Evolutionary conservation across 1,140 invertebrate species (phyloP).

Genomic region (Pogonomyrmex californicus): DNA sequence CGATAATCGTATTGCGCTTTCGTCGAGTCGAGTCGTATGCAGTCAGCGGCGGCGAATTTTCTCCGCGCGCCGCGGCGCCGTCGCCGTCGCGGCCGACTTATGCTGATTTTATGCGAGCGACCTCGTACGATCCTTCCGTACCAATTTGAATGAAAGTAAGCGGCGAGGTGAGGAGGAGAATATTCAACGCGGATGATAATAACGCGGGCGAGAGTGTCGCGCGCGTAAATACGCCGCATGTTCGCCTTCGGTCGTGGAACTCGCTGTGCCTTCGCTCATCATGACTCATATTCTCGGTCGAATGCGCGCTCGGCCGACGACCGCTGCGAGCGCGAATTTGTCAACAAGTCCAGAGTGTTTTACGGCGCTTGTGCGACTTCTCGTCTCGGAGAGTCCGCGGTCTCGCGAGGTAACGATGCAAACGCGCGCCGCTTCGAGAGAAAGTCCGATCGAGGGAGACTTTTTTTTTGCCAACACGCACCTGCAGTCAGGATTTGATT

Average conservation of each 20-base stretch:
- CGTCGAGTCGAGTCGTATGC: not conserved
- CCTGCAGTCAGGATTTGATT: not conserved
- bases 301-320: slow-evolving; percentile 54
- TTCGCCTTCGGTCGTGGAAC: slow-evolving; percentile 61
- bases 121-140: slow-evolving; percentile 61
- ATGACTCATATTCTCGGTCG: slow-evolving; percentile 61
- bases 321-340: slow-evolving; percentile 58
- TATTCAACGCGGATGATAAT: slow-evolving; percentile 68
- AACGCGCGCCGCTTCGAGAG: not conserved
- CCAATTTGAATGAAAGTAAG: slow-evolving; percentile 66
- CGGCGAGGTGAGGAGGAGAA: slow-evolving; percentile 59
- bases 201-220: slow-evolving; percentile 48
- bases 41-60: slow-evolving; percentile 29
- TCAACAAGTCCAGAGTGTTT: slow-evolving; percentile 60
- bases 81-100: slow-evolving; percentile 51
- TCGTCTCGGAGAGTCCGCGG: not conserved
- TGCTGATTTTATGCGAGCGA: slow-evolving; percentile 63
- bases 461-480: not conserved
- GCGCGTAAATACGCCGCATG: slow-evolving; percentile 57
- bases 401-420: not conserved
- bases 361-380: slow-evolving; percentile 14
- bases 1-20: not conserved
- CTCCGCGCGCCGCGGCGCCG: not conserved
- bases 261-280: slow-evolving; percentile 47
- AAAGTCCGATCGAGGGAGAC: not conserved